Conservation (phyloP, 1,140 invertebrate genomes). For the Papilio polyxenes region DNA sequence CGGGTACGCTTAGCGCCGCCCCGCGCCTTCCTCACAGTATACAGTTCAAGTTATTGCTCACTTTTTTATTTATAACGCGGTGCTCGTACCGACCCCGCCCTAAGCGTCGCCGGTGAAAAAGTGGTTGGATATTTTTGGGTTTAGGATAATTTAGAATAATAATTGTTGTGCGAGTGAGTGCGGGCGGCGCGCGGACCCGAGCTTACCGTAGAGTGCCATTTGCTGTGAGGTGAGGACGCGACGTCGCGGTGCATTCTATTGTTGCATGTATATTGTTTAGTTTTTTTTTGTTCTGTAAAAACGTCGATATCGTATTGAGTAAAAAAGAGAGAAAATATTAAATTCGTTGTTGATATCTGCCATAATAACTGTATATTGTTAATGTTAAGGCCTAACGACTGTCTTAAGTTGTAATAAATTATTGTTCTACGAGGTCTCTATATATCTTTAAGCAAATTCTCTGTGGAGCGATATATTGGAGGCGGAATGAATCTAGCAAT, state of each 20-base stretch:
- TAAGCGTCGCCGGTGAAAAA: constrained; percentile 40
- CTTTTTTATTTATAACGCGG: constrained; percentile 37
- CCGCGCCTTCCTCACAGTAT: constrained; percentile 25
- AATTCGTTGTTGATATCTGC: constrained; percentile 79
- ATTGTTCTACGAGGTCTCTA: constrained; percentile 63
- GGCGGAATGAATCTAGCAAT: constrained; percentile 45
- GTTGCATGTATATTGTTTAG: constrained; percentile 66
- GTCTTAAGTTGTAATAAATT: constrained; percentile 69
- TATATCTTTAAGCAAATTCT: constrained; percentile 53
- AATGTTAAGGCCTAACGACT: constrained; percentile 78
- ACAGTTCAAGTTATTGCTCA: constrained; percentile 54
- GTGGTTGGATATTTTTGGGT: constrained; percentile 50
- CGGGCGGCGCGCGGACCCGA: constrained; percentile 38
- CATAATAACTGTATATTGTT: constrained; percentile 78
- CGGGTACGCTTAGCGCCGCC: constrained; percentile 64
- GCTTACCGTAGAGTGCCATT: constrained; percentile 64
- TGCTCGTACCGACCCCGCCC: constrained; percentile 35
- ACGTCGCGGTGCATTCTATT: constrained; percentile 52
- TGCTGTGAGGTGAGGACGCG: constrained; percentile 42
- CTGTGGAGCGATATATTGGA: constrained; percentile 48
- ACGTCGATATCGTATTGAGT: constrained; percentile 71
- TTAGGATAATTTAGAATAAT: constrained; percentile 61
- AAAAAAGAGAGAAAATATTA: constrained; percentile 54
- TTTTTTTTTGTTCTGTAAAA: constrained; percentile 69
- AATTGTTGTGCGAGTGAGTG: constrained; percentile 36